Conservation (phyloP, 2,113 vertebrate genomes). For the Nothobranchius furzeri region DNA sequence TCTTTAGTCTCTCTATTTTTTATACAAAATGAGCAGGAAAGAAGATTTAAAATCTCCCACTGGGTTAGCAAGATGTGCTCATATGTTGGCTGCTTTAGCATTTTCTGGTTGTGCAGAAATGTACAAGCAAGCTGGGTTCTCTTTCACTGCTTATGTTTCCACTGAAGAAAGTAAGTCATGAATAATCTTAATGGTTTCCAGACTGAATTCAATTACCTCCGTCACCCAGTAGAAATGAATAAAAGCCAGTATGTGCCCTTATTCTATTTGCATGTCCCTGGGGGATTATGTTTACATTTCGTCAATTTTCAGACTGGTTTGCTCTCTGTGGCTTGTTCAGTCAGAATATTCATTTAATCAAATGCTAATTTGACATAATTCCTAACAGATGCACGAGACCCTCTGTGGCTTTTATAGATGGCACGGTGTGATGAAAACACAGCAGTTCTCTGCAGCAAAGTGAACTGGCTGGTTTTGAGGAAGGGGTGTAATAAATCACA, state of each 20-base stretch:
- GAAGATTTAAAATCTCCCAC: slow-evolving; percentile 41
- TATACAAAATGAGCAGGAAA: slow-evolving; percentile 39
- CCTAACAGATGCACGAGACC: slow-evolving; percentile 48
- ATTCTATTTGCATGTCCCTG: slow-evolving; percentile 66
- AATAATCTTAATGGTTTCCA: slow-evolving; percentile 70
- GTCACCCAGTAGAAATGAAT: slow-evolving; percentile 66
- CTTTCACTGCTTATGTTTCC: slow-evolving; percentile 37
- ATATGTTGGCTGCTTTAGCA: slow-evolving; percentile 17
- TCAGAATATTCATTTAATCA: slow-evolving; percentile 59
- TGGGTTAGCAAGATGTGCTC: slow-evolving; percentile 30
- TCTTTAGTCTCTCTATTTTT: slow-evolving; percentile 43
- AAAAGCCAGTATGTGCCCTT: slow-evolving; percentile 57
- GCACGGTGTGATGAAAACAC: slow-evolving; percentile 39
- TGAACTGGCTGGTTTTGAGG: slow-evolving; percentile 40
- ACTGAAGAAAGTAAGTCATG: slow-evolving; percentile 53
- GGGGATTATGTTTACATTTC: slow-evolving; percentile 53
- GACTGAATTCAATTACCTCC: slow-evolving; percentile 66
- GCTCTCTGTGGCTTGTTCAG: slow-evolving; percentile 41
- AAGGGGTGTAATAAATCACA: slow-evolving; percentile 57
- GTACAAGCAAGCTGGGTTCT: slow-evolving; percentile 20
- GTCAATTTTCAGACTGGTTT: slow-evolving; percentile 48
- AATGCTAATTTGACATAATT: slow-evolving; percentile 62
- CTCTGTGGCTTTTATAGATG: slow-evolving; percentile 54
- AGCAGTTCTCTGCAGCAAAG: slow-evolving; percentile 31
- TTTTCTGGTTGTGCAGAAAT: slow-evolving; percentile 33